Conservation (phyloP, 2,113 vertebrate species). For the Melierax canorus region DNA sequence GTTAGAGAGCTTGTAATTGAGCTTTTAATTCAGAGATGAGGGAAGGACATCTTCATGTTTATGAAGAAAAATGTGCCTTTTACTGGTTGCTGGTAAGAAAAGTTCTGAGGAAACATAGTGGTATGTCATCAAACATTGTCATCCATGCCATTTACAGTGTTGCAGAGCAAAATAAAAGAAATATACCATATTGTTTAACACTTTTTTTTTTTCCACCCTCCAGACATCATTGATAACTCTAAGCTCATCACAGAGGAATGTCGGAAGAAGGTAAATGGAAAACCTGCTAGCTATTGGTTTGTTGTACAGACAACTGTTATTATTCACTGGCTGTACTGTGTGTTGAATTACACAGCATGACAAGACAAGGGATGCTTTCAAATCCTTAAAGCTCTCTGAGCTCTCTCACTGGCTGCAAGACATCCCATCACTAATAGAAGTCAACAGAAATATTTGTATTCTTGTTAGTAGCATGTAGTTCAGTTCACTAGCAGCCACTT, state of each 20-base stretch:
- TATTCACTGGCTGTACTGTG: background rate
- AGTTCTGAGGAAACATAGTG: background rate
- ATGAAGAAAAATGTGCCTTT: background rate
- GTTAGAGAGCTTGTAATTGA: background rate
- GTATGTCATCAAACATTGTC: background rate
- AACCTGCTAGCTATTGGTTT: background rate
- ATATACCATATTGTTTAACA: background rate
- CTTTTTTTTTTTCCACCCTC: background rate
- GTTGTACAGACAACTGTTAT: background rate
- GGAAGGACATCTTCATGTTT: background rate
- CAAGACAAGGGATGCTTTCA: background rate
- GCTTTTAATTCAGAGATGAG: background rate
- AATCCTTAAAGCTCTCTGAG: background rate
- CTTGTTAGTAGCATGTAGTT: background rate
- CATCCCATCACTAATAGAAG: background rate
- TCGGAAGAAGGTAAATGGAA: constrained; percentile 80
- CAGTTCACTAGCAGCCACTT: background rate
- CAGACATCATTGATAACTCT: constrained; percentile 95
- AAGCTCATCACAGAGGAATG: constrained; percentile 92
- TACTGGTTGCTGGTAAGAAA: background rate
- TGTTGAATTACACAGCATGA: background rate
- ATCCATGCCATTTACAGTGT: background rate
- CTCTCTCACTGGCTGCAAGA: background rate
- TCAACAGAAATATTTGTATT: background rate
- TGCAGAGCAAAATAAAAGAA: background rate